Conservation (phyloP, 2,888 invertebrate genomes). For the Linyphia triangularis region DNA sequence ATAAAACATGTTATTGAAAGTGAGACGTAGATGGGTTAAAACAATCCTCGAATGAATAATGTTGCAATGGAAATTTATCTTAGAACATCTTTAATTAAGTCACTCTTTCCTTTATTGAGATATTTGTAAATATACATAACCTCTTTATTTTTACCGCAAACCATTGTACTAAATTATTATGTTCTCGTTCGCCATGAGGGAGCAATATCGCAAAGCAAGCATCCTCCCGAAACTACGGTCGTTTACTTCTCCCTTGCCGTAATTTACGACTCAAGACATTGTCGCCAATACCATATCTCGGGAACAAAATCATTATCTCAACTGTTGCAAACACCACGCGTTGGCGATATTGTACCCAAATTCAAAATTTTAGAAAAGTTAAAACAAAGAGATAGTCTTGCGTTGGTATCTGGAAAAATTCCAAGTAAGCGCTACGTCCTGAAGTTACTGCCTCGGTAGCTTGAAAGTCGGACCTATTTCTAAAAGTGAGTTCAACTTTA, state of each 20-base stretch:
- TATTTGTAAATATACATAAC: too few relatives aligned
- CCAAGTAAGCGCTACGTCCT: constrained; percentile 41
- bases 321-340: not conserved
- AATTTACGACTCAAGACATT: constrained; percentile 29
- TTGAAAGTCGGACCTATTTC: not conserved
- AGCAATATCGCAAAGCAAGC: not conserved
- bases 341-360: not conserved
- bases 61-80: too few relatives aligned
- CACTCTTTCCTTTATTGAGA: too few relatives aligned
- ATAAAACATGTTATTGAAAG: too few relatives aligned
- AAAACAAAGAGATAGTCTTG: constrained; percentile 41
- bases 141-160: too few relatives aligned
- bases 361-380: constrained; percentile 11
- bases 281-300: constrained; percentile 53
- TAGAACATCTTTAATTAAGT: too few relatives aligned
- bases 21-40: too few relatives aligned
- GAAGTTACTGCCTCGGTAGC: not conserved
- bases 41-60: too few relatives aligned
- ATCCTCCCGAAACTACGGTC: not conserved
- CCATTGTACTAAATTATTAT: too few relatives aligned
- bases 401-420: constrained; percentile 60
- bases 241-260: not conserved
- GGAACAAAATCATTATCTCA: constrained; percentile 34
- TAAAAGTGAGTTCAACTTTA: not conserved
- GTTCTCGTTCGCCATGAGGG: not conserved